phyloP scores from a whole-genome alignment of 2,888 invertebrate genomes.

The Fragum whitleyi region DNA sequence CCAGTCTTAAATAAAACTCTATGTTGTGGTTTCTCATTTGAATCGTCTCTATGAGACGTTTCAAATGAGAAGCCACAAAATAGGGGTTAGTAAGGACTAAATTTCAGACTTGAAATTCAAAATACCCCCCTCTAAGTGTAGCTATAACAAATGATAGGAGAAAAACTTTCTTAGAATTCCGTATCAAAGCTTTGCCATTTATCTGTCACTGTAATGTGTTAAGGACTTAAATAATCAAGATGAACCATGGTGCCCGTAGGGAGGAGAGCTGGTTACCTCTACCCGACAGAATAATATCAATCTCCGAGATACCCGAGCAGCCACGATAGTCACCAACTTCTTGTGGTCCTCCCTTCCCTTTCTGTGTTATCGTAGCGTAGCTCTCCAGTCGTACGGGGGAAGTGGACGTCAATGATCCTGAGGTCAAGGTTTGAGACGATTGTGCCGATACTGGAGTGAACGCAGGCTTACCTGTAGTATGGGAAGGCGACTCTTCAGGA shows the following conservation, averaged over 20 bases:
- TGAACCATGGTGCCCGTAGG: slow-evolving; percentile 20
- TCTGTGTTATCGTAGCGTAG: slow-evolving; percentile 78
- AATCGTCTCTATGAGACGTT: too few species aligned
- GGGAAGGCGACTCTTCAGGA: slow-evolving; percentile 59
- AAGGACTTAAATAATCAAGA: too few species aligned
- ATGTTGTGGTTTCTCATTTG: too few species aligned
- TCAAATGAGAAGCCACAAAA: too few species aligned
- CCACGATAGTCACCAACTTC: slow-evolving; percentile 66
- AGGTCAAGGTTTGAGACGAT: slow-evolving; percentile 21
- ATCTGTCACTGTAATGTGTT: too few species aligned
- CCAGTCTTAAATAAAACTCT: too few species aligned
- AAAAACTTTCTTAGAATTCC: too few species aligned
- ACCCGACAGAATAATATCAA: slow-evolving; percentile 73
- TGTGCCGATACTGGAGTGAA: slow-evolving; percentile 51
- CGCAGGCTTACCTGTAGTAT: slow-evolving; percentile 77
- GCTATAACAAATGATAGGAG: too few species aligned
- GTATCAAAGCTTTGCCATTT: too few species aligned
- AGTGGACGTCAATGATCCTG: slow-evolving; percentile 24
- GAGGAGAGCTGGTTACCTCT: slow-evolving; percentile 69
- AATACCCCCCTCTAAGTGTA: too few species aligned
- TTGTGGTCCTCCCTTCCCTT: slow-evolving; percentile 77
- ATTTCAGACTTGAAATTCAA: too few species aligned
- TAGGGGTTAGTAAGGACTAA: too few species aligned
- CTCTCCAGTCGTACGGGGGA: slow-evolving; percentile 69
- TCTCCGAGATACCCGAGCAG: slow-evolving; percentile 56